phyloP scores from a whole-genome alignment of 2,888 invertebrate genomes.

The Dione vanillae region DNA sequence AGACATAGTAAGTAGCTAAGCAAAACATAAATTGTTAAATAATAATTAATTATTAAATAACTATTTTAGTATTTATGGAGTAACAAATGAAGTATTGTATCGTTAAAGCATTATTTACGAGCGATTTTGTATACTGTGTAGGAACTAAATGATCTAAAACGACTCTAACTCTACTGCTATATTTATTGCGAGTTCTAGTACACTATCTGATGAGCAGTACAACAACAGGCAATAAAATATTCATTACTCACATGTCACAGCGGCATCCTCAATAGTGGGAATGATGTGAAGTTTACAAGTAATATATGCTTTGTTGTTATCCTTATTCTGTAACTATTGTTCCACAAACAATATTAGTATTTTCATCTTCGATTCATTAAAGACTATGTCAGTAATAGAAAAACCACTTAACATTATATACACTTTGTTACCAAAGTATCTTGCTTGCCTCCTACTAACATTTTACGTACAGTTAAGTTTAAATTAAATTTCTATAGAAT shows the following conservation, averaged over 20 bases:
- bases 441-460: not conserved
- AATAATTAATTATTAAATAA: not conserved
- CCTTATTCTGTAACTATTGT: slow-evolving; percentile 51
- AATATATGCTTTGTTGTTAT: slow-evolving; percentile 53
- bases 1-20: too few relatives aligned
- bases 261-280: slow-evolving; percentile 59
- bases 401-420: slow-evolving; percentile 51
- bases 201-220: slow-evolving; percentile 55
- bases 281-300: slow-evolving; percentile 55
- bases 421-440: slow-evolving; percentile 43
- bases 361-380: slow-evolving; percentile 39
- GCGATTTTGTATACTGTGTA: not conserved
- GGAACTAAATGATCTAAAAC: slow-evolving; percentile 28
- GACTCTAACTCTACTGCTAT: slow-evolving; percentile 41
- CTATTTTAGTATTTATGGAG: not conserved
- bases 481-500: not conserved
- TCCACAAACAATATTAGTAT: slow-evolving; percentile 40
- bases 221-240: slow-evolving; percentile 74
- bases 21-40: too few relatives aligned
- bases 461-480: not conserved
- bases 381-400: slow-evolving; percentile 37
- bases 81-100: not conserved
- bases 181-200: slow-evolving; percentile 38
- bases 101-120: not conserved
- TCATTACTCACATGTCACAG: slow-evolving; percentile 75